A percentile compares a stretch with the other conserved stretches of the same genome.
These are phyloP conservation scores for Scytalopus superciliaris DNA, from an alignment of 2,113 vertebrate genomes.

Conservation along the genomic window DNA sequence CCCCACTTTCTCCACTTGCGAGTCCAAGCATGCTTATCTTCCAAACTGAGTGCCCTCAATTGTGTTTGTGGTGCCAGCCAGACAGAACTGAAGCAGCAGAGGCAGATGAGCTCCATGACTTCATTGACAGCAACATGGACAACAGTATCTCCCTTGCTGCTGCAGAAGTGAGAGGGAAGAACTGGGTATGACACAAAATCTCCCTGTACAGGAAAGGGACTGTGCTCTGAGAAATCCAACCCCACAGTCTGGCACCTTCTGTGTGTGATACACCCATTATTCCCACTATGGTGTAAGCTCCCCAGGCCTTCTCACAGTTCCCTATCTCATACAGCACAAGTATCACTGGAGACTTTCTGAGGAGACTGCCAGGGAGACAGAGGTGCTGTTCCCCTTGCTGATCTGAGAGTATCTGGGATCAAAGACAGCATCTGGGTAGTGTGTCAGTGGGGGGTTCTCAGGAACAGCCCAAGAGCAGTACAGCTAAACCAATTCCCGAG, in stretches of 20 bases:
- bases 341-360: background rate
- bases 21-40: background rate
- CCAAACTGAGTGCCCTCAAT: background rate
- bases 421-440: background rate
- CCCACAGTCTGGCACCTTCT: background rate
- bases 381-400: background rate
- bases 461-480: background rate
- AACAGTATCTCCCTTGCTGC: background rate
- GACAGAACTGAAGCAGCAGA: background rate
- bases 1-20: background rate
- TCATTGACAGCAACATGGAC: background rate
- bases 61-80: background rate
- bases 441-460: background rate
- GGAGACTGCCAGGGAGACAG: background rate
- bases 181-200: accelerated
- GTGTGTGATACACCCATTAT: background rate
- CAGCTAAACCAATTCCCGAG: background rate
- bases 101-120: background rate
- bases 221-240: background rate
- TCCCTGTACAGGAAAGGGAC: background rate
- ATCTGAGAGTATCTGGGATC: background rate
- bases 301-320: background rate
- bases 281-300: background rate
- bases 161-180: background rate
- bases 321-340: background rate